Percentiles rank a stretch among this genome's conserved stretches.
These are phyloP conservation scores for Butorides virescens DNA, from an alignment of 2,113 vertebrate genomes.

Conservation along the genomic window DNA sequence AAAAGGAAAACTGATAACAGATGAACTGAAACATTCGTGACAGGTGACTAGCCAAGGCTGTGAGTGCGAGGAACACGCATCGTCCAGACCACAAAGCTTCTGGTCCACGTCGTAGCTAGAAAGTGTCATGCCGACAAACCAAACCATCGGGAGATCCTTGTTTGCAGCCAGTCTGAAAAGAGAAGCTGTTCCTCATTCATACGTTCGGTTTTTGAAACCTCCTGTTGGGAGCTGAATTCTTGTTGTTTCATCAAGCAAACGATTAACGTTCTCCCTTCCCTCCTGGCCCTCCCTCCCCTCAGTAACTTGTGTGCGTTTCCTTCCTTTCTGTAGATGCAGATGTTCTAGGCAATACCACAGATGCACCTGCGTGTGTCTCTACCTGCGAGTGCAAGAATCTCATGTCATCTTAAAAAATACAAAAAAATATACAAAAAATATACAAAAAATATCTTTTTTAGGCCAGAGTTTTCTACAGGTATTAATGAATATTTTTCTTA, in stretches of 20 bases:
- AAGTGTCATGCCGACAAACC: neutral
- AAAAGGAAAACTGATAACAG: neutral
- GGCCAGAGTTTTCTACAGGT: conserved; percentile 88
- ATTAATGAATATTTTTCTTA: conserved; percentile 89
- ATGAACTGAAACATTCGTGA: neutral
- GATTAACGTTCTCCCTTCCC: conserved; percentile 41
- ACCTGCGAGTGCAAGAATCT: conserved; percentile 71
- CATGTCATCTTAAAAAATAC: conserved; percentile 79
- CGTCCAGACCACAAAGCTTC: neutral
- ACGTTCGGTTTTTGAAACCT: neutral
- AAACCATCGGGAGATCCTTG: conserved; percentile 47
- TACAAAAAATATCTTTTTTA: conserved; percentile 84
- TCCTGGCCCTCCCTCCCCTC: conserved; percentile 5
- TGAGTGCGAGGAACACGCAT: neutral
- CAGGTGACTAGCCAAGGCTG: neutral
- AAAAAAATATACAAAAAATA: conserved; percentile 78
- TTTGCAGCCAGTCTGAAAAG: conserved; percentile 52
- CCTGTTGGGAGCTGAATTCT: conserved; percentile 5
- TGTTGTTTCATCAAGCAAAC: conserved; percentile 51
- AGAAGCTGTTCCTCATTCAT: conserved; percentile 19
- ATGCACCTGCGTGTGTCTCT: conserved; percentile 60
- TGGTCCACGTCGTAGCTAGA: neutral
- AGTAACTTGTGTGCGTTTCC: conserved; percentile 66
- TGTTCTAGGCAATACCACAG: conserved; percentile 80
- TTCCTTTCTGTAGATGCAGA: conserved; percentile 76